Conservation (phyloP, 2,888 invertebrate species). For the Fissipunctia ypsillon region DNA sequence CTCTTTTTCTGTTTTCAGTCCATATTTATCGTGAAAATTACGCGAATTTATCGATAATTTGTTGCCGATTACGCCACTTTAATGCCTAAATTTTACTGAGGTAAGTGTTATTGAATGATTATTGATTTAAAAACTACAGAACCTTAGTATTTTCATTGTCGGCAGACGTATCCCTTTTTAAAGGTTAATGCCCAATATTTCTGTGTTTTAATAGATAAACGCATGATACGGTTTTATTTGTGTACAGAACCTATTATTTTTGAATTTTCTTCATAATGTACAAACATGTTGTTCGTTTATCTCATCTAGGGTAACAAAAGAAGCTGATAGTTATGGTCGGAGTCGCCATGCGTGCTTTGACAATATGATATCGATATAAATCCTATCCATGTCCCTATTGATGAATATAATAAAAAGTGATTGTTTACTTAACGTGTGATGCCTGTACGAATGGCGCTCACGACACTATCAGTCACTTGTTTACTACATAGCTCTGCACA, state of each 20-base stretch:
- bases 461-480: conserved; percentile 41
- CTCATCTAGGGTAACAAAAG: conserved; percentile 52
- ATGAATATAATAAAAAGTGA: conserved; percentile 19
- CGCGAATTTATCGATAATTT: conserved; percentile 83
- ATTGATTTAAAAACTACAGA: conserved; percentile 26
- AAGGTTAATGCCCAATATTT: conserved; percentile 82
- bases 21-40: conserved; percentile 87
- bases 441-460: conserved; percentile 15
- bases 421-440: conserved; percentile 50
- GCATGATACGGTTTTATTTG: conserved; percentile 9
- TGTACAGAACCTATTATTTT: conserved; percentile 41
- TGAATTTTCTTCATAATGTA: conserved; percentile 10
- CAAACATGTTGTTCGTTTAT: conserved; percentile 16
- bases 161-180: conserved; percentile 81
- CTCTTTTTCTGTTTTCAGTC: conserved; percentile 90
- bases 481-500: conserved; percentile 28
- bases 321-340: conserved; percentile 54
- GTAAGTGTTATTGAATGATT: conserved; percentile 75
- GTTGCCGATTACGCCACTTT: conserved; percentile 83
- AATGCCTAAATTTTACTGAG: conserved; percentile 88
- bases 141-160: conserved; percentile 80
- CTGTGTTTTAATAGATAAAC: conserved; percentile 44
- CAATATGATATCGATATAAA: conserved; percentile 68
- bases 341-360: conserved; percentile 87
- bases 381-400: conserved; percentile 21